phyloP scores from a whole-genome alignment of 2,888 invertebrate genomes.

The Alsophila aescularia region DNA sequence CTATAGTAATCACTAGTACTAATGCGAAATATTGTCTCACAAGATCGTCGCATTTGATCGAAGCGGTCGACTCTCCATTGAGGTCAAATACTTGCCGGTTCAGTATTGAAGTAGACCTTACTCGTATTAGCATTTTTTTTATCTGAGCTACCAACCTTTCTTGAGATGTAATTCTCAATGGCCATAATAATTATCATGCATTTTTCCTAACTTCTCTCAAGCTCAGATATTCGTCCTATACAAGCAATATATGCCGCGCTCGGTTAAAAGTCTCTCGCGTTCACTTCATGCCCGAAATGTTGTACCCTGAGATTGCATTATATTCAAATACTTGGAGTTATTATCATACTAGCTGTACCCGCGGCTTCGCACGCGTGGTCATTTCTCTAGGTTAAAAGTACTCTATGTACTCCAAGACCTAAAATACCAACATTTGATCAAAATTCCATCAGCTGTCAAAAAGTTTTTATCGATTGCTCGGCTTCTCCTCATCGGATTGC shows the following conservation, averaged over 20 bases:
- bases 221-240: slow-evolving; percentile 19
- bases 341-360: too few species aligned
- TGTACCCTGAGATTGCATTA: slow-evolving; percentile 46
- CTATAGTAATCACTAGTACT: too few species aligned
- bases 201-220: slow-evolving; percentile 10
- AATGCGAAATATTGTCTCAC: too few species aligned
- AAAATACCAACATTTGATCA: too few species aligned
- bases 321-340: slow-evolving; percentile 13
- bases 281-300: slow-evolving; percentile 54
- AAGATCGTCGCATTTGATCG: neutral
- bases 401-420: too few species aligned
- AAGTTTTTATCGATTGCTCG: too few species aligned
- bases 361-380: too few species aligned
- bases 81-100: slow-evolving; percentile 10
- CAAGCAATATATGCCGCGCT: slow-evolving; percentile 43
- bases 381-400: too few species aligned
- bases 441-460: too few species aligned
- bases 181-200: slow-evolving; percentile 25
- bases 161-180: slow-evolving; percentile 25
- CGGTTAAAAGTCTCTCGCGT: slow-evolving; percentile 41
- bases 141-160: slow-evolving; percentile 17
- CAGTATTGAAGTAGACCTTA: slow-evolving; percentile 20
- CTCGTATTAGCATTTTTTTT: slow-evolving; percentile 13
- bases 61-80: slow-evolving; percentile 8
- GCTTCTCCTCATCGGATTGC: too few species aligned